Conservation (phyloP, 1,140 invertebrate genomes). For the Bactericera cockerelli region DNA sequence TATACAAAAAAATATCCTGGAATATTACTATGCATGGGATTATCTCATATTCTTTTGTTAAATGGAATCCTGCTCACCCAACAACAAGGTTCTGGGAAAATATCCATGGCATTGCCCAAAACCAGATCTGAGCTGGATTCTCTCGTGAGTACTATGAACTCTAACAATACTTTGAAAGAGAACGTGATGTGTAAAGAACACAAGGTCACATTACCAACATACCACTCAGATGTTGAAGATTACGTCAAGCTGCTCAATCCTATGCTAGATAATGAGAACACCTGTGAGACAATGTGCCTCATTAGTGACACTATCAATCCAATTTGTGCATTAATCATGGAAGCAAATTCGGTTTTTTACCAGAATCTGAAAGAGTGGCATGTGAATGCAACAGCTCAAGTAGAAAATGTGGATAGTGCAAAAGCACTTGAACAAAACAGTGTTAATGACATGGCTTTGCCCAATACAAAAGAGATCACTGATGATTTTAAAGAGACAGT, state of each 20-base stretch:
- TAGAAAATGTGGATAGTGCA: conserved; percentile 1
- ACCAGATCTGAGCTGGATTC: not conserved
- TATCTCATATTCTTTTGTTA: not conserved
- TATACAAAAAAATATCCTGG: not conserved
- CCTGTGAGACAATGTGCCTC: not conserved
- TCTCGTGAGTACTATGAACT: not conserved
- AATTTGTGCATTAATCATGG: not conserved
- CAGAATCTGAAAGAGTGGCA: not conserved
- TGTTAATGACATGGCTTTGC: not conserved
- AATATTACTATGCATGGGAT: not conserved
- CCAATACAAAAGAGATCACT: not conserved
- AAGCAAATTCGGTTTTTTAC: not conserved
- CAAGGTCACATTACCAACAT: not conserved
- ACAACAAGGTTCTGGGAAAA: not conserved
- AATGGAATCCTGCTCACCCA: not conserved
- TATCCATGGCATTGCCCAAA: not conserved
- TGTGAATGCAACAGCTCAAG: not conserved
- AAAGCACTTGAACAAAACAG: not conserved
- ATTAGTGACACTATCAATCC: not conserved
- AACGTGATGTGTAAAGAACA: not conserved
- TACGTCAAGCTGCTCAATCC: conserved; percentile 1
- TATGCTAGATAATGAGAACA: not conserved
- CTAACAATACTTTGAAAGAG: not conserved
- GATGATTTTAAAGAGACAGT: not conserved
- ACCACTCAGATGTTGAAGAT: not conserved